These are phyloP conservation scores for Dicyrtoma fusca DNA, from an alignment of 2,888 invertebrate species.

Conservation along the genomic window DNA sequence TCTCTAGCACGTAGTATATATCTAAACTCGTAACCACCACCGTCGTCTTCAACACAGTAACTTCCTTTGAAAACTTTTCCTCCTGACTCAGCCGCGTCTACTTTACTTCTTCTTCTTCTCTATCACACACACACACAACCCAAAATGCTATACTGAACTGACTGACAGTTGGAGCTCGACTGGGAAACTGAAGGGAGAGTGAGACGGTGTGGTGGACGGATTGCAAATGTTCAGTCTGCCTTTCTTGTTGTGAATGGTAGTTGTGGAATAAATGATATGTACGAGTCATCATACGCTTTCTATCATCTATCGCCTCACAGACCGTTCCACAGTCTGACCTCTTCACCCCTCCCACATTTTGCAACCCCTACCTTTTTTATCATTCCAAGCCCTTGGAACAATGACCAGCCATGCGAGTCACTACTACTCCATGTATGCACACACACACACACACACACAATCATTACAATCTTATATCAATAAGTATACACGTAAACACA, in stretches of 20 bases:
- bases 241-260: conserved; percentile 29
- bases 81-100: neutral
- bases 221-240: conserved; percentile 26
- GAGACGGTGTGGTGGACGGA: conserved; percentile 28
- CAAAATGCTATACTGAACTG: conserved; percentile 17
- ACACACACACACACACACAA: neutral
- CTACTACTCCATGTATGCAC: neutral
- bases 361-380: conserved; percentile 21
- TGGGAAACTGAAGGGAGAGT: conserved; percentile 36
- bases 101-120: too few species aligned
- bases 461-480: conserved; percentile 7
- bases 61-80: neutral
- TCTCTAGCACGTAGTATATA: neutral
- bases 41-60: neutral
- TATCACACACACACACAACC: too few species aligned
- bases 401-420: conserved; percentile 27
- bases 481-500: neutral
- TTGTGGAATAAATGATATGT: conserved; percentile 13
- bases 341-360: conserved; percentile 27
- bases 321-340: conserved; percentile 27
- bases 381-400: conserved; percentile 25
- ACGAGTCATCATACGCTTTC: neutral
- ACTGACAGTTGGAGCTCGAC: conserved; percentile 42
- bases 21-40: too few species aligned
- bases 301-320: conserved; percentile 22